These are phyloP conservation scores for Echiichthys vipera DNA, from an alignment of 2,797 vertebrate genomes.

Conservation along the genomic window DNA sequence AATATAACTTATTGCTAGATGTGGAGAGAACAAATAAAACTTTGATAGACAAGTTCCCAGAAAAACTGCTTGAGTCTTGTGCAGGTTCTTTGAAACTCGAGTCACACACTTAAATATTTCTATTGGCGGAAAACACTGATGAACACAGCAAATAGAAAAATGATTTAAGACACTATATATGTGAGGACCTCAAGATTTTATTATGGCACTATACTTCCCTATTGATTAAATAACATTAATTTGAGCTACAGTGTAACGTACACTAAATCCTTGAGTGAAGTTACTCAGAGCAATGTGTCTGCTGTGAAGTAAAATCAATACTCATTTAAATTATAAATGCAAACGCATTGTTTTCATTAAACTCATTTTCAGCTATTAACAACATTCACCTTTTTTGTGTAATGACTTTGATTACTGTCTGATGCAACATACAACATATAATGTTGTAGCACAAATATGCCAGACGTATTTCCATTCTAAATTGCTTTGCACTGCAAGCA, in stretches of 20 bases:
- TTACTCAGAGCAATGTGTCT: slow-evolving; percentile 73
- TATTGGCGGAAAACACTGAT: slow-evolving; percentile 57
- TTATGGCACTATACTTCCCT: slow-evolving; percentile 68
- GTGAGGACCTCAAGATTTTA: slow-evolving; percentile 66
- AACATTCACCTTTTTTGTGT: slow-evolving; percentile 19
- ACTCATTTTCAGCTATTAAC: slow-evolving; percentile 43
- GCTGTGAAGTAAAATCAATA: slow-evolving; percentile 73
- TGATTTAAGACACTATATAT: slow-evolving; percentile 62
- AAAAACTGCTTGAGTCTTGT: neutral
- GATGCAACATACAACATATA: slow-evolving; percentile 13
- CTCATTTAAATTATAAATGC: slow-evolving; percentile 59
- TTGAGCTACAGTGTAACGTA: slow-evolving; percentile 73
- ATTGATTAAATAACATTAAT: slow-evolving; percentile 85
- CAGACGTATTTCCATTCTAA: slow-evolving; percentile 33
- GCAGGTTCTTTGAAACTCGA: slow-evolving; percentile 12
- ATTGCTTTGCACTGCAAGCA: slow-evolving; percentile 48
- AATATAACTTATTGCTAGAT: neutral
- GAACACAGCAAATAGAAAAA: slow-evolving; percentile 67
- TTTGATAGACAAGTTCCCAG: neutral
- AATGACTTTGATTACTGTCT: slow-evolving; percentile 17
- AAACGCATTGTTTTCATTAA: slow-evolving; percentile 56
- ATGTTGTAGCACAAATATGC: slow-evolving; percentile 12
- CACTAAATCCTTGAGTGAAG: slow-evolving; percentile 77
- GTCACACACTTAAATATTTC: slow-evolving; percentile 22
- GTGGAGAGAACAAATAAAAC: neutral